phyloP scores from a whole-genome alignment of 53 echinoderm and acorn worm genomes.

The Zoroaster sp. region DNA sequence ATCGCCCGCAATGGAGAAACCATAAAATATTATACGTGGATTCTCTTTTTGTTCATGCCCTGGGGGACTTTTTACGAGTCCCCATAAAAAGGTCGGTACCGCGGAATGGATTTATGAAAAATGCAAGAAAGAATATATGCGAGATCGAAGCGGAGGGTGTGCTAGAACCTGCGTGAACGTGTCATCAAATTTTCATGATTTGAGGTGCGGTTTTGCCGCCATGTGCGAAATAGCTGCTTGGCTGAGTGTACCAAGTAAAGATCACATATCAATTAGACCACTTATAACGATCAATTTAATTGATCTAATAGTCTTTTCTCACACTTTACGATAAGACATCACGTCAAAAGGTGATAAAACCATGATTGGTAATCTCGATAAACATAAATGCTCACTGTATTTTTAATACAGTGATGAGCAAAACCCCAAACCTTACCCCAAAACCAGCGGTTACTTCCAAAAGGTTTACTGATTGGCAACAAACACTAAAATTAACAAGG shows the following conservation, averaged over 20 bases:
- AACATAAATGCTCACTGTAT: too few species aligned
- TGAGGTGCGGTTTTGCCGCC: slow-evolving; percentile 41
- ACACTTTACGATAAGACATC: too few species aligned
- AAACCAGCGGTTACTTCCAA: too few species aligned
- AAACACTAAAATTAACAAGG: too few species aligned
- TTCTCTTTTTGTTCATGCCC: slow-evolving; percentile 2
- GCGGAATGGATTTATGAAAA: slow-evolving; percentile 27
- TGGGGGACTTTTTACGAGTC: background rate
- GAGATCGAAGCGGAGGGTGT: background rate
- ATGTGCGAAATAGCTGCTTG: background rate
- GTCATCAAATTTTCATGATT: slow-evolving; percentile 55
- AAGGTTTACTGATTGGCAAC: too few species aligned
- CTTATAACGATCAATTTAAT: background rate
- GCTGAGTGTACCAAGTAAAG: background rate
- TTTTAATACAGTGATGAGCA: too few species aligned
- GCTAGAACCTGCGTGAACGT: background rate
- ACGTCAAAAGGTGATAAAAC: too few species aligned
- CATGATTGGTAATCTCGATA: too few species aligned
- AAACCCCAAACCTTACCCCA: too few species aligned
- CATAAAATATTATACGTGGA: slow-evolving; percentile 35
- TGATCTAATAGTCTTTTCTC: too few species aligned
- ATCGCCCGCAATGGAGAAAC: background rate
- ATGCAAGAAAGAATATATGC: slow-evolving; percentile 29
- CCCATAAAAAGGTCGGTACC: background rate
- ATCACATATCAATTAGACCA: background rate